Percentiles rank a stretch among this genome's conserved stretches.
Evolutionary conservation across 2,113 vertebrate species (phyloP).

Genomic region (Chaetorhynchus papuensis): DNA sequence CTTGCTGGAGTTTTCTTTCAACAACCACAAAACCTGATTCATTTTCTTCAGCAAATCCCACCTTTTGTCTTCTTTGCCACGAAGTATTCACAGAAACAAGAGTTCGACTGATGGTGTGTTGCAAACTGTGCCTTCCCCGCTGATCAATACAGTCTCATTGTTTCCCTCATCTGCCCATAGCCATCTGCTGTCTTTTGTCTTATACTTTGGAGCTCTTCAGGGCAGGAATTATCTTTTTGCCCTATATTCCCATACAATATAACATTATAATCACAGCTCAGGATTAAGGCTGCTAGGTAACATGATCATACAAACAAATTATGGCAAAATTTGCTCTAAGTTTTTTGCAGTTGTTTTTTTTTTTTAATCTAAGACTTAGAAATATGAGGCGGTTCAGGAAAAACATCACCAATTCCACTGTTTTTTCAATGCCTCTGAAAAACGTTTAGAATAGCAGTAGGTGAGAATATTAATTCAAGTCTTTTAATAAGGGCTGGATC

Average conservation of each 20-base stretch:
- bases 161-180: slow-evolving; percentile 28
- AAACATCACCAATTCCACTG: neutral
- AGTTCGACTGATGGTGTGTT: neutral
- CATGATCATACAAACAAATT: neutral
- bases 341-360: neutral
- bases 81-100: neutral
- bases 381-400: neutral
- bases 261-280: neutral
- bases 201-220: slow-evolving; percentile 7
- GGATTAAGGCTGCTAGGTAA: neutral
- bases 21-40: neutral
- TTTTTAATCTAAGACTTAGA: neutral
- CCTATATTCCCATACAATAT: neutral
- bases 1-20: neutral
- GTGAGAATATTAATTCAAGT: neutral
- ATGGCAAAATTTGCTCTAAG: neutral
- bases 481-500: neutral
- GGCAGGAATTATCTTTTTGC: slow-evolving; percentile 15
- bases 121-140: neutral
- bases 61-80: neutral
- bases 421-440: neutral
- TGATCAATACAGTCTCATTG: slow-evolving; percentile 42
- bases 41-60: neutral
- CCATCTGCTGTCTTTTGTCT: slow-evolving; percentile 62
- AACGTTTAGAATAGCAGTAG: neutral